Base-by-base conservation (phyloP, 2,797 vertebrate genomes). In the Acanthurus leucopareius region DNA sequence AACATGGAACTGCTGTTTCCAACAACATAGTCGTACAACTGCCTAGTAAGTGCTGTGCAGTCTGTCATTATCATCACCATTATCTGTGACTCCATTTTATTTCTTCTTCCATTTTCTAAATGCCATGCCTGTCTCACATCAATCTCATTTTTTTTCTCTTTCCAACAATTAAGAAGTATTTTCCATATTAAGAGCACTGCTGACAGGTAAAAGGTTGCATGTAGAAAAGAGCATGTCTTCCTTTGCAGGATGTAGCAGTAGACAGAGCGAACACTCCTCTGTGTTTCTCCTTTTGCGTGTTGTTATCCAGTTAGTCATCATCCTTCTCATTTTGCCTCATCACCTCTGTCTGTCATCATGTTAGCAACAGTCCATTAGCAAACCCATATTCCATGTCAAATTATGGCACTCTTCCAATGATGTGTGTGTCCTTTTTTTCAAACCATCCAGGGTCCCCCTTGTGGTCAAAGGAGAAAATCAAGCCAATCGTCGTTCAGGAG, bases 391-490 rank as follows among this genome's bases (percentile, higher is more conserved):
- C 82, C 11, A 66, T 72, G 28, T 73, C 42, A 67, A 60, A 75
- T 63, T 47, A 60, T 28, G 28, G 64, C 69, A 14, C 11, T 60
- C 48, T 35, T 48, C 45, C 48, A 58, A 53, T 85, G n/a, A 77
- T 15, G 9, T 56, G 17, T 76, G n/a, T 75, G 1, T 77, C 11
- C 2, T 32, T 32, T 32, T 32, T 52, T 83, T 68, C 28, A 49
- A 63, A 62, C 85, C 49, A 73, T 83, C 0, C 87, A 99, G 98
- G 97, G 81, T 99, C 98, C 1, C 98, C 98, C 57, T 91, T 99
- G 88, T 99, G 98, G 98, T 98, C 97, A 0, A 99, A 99, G 95
- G 98, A 99, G 94, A 97, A 91, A 81, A 94, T 97, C 67, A 96
- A 97, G 79, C 96, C 96, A 64, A 94, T 97, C 58, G 79, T 92